Conservation (phyloP, 2,888 invertebrate genomes). For the Pterostichus madidus region DNA sequence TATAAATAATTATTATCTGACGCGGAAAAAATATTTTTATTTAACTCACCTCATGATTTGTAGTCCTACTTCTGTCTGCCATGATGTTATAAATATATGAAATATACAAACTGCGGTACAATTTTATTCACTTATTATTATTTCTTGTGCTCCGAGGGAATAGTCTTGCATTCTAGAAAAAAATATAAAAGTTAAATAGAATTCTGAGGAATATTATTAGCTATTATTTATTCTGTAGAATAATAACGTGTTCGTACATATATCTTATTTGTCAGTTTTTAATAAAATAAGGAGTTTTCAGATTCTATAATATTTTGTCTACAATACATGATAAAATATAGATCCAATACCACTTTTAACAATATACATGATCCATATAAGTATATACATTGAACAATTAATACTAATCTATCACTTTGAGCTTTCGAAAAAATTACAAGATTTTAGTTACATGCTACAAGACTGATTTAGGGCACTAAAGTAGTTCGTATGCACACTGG, state of each 20-base stretch:
- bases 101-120: too few species aligned
- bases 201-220: slow-evolving; percentile 9
- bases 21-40: not conserved
- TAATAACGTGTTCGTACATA: slow-evolving; percentile 63
- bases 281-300: slow-evolving; percentile 66
- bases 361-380: slow-evolving; percentile 67
- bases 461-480: slow-evolving; percentile 64
- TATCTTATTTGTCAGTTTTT: slow-evolving; percentile 65
- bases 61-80: not conserved
- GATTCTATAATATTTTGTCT: slow-evolving; percentile 65
- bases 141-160: too few species aligned
- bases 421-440: slow-evolving; percentile 64
- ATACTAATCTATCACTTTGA: slow-evolving; percentile 67
- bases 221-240: slow-evolving; percentile 60
- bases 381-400: slow-evolving; percentile 66
- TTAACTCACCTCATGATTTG: not conserved
- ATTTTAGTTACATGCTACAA: slow-evolving; percentile 56
- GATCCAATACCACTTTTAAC: slow-evolving; percentile 67
- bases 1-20: slow-evolving; percentile 24
- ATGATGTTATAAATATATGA: too few species aligned
- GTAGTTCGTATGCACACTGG: slow-evolving; percentile 57
- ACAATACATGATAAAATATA: slow-evolving; percentile 67
- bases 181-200: not conserved
- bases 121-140: too few species aligned
- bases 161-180: not conserved